A percentile compares a stretch with the other conserved stretches of the same genome.
These are phyloP conservation scores for Sebastes cheni DNA, from an alignment of 2,797 vertebrate genomes.

Conservation along the genomic window DNA sequence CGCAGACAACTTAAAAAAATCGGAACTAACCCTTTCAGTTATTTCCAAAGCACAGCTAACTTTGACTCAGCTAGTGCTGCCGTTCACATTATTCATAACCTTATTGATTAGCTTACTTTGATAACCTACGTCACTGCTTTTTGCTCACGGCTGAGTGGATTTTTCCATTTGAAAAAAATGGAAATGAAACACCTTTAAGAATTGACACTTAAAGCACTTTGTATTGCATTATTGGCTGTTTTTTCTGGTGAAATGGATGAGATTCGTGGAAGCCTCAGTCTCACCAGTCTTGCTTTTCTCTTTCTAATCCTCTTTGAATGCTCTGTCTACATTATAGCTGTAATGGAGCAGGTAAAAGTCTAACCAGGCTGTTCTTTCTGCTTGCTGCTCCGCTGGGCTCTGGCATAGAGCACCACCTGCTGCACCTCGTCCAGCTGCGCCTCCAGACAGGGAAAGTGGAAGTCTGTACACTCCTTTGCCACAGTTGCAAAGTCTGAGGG, in stretches of 20 bases:
- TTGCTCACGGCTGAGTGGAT: no score
- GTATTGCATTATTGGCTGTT: not conserved
- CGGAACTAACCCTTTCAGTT: no score
- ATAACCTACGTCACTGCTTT: no score
- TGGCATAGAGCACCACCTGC: slow-evolving; percentile 93
- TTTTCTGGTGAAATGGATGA: not conserved
- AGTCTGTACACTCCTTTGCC: slow-evolving; percentile 96
- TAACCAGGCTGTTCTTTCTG: slow-evolving; percentile 86
- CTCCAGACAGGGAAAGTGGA: slow-evolving; percentile 93
- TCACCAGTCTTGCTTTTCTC: not conserved
- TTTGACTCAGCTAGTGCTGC: no score
- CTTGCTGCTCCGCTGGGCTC: slow-evolving; percentile 90
- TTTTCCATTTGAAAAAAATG: no score
- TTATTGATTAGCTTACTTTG: no score
- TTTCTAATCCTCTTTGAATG: not conserved
- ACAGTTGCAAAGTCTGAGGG: slow-evolving; percentile 93
- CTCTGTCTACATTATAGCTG: not conserved
- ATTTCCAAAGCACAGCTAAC: no score
- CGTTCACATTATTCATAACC: no score
- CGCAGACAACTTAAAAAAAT: no score
- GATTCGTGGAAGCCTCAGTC: not conserved
- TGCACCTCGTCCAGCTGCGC: slow-evolving; percentile 94
- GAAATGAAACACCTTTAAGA: no score
- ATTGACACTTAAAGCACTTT: not conserved
- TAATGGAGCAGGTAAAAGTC: slow-evolving; percentile 21